Evolutionary conservation across 1,140 invertebrate species (phyloP), one percentile per base, ranked within the genome.

Genomic region (Rhynchophorus ferrugineus): DNA sequence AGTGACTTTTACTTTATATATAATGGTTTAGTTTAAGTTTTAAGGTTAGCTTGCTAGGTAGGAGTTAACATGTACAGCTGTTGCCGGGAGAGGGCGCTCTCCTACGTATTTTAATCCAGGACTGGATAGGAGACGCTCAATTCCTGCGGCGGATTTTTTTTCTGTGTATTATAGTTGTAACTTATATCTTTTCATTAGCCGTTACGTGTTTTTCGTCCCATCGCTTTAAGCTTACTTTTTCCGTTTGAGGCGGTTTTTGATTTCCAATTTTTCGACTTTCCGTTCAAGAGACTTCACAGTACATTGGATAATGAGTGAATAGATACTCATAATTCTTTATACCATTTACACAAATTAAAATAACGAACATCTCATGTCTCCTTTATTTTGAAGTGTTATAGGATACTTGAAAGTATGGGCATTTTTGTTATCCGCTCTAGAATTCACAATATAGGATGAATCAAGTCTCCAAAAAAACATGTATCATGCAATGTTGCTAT

Each of bases 121-220:
- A 29, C n/a, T 24, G n/a, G 21, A 24, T 21, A 48, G 29, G 35
- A n/a, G 45, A 16, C 24, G 22, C 21, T 2, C 11, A 14, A 19
- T 44, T 44, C 24, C 43, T 7, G 21, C 19, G 20, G 43, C 24
- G 24, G 43, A 34, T 16, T 34, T 33, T 44, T 44, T 41, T 48
- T 58, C 43, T 56, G 49, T 63, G 62, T 64, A 64, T 64, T 64
- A 64, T 64, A 64, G 43, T 57, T 64, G 61, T 64, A 62, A 63
- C 61, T 64, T 62, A 64, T 64, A 59, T 61, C 59, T 56, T 58
- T 59, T 62, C 49, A 34, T 7, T 44, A 37, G 18, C 43, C 18
- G 29, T 44, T 45, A 45, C 13, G 44, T 44, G 42, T 55, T 55
- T 17, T n/a, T n/a, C 41, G 41, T 60, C 59, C 58, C 41, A 56